Percentiles rank a stretch among this genome's conserved stretches.
These are phyloP conservation scores for Emydoidea blandingii DNA, from an alignment of 2,797 vertebrate species.

Conservation along the genomic window DNA sequence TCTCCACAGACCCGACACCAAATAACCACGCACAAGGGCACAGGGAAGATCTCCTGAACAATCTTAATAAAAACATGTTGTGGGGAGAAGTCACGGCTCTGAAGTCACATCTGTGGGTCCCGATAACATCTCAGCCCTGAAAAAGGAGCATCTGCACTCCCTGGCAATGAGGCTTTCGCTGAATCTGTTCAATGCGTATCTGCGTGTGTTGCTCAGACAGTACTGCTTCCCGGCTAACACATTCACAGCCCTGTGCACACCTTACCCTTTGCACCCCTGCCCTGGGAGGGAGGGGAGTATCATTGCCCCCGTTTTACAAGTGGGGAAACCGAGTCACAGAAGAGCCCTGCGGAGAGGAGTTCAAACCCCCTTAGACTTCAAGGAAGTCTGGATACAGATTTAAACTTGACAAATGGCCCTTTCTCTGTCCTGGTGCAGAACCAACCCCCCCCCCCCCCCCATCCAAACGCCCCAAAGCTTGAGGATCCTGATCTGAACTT, in stretches of 20 bases:
- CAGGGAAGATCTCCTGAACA: accelerated
- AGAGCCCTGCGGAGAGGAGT: not conserved
- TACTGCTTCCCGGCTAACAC: too few relatives aligned
- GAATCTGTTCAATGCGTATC: not conserved
- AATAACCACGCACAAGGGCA: not conserved
- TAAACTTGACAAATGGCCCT: not conserved
- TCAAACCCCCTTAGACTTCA: not conserved
- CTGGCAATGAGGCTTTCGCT: not conserved
- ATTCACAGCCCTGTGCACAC: not conserved
- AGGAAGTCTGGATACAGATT: not conserved
- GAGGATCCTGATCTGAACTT: not conserved
- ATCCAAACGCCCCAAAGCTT: not conserved
- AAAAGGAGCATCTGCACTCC: not conserved
- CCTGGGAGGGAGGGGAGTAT: not conserved
- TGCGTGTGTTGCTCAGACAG: not conserved
- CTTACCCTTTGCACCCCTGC: not conserved
- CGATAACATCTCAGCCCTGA: not conserved
- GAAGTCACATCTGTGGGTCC: not conserved
- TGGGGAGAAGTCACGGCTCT: not conserved
- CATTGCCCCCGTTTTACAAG: not conserved
- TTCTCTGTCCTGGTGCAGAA: not conserved
- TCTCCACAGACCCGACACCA: not conserved
- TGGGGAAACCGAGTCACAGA: not conserved
- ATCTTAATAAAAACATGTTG: not conserved
- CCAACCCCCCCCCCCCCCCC: not conserved